phyloP scores from a whole-genome alignment of 2,113 vertebrate species.

The Hylia prasina region DNA sequence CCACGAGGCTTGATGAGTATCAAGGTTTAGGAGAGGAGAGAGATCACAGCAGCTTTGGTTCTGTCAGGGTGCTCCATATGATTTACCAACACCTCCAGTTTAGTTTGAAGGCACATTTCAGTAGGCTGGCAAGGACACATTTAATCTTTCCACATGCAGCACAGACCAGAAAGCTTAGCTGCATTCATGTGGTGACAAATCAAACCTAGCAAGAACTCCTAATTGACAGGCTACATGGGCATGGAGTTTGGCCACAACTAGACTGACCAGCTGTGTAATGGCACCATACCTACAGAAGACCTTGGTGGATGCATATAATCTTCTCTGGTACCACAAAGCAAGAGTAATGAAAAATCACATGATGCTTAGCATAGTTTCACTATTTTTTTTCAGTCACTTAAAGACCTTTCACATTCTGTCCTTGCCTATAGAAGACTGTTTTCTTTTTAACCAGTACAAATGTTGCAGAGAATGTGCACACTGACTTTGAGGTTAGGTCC shows the following conservation, averaged over 20 bases:
- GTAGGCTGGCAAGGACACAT: neutral
- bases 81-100: neutral
- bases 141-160: neutral
- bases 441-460: neutral
- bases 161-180: neutral
- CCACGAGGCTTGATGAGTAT: rapidly evolving
- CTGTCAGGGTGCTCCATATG: neutral
- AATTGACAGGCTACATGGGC: neutral
- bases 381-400: neutral
- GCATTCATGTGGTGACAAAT: neutral
- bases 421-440: neutral
- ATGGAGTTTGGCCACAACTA: neutral
- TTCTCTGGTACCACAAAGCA: neutral
- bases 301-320: neutral
- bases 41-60: neutral
- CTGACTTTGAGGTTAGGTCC: neutral
- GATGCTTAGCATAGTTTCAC: neutral
- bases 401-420: neutral
- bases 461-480: neutral
- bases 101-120: neutral
- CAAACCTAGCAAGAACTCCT: neutral
- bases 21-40: rapidly evolving
- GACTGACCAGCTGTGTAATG: neutral
- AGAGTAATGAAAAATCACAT: neutral
- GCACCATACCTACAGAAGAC: neutral